phyloP scores from a whole-genome alignment of 2,888 invertebrate genomes.

The Phymatocera aterrima region DNA sequence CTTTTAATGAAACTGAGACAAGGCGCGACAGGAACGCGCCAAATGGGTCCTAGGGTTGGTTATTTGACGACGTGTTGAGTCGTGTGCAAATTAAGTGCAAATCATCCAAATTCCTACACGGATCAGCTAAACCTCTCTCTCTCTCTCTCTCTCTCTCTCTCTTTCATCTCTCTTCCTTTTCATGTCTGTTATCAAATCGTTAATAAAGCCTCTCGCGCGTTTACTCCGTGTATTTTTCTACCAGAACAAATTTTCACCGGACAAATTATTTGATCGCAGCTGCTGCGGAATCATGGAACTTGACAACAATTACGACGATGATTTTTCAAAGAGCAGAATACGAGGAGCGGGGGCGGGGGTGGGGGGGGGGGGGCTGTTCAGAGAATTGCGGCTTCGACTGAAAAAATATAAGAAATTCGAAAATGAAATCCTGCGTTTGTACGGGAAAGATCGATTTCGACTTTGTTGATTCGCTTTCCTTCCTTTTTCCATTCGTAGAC shows the following conservation, averaged over 20 bases:
- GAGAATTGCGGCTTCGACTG: no score
- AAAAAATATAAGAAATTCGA: no score
- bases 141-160: background rate
- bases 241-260: background rate
- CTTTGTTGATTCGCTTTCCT: no score
- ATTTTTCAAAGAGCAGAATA: background rate
- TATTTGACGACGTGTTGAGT: constrained; percentile 44
- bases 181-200: constrained; percentile 41
- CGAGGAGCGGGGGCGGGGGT: no score
- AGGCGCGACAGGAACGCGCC: constrained; percentile 44
- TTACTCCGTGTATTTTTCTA: background rate
- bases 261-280: background rate
- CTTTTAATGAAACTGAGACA: constrained; percentile 44
- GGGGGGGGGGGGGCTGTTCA: no score
- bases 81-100: constrained; percentile 42
- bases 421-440: no score
- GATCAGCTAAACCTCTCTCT: background rate
- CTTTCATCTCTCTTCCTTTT: background rate
- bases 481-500: background rate
- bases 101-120: constrained; percentile 44
- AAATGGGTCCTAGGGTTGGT: constrained; percentile 39
- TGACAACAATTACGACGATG: background rate
- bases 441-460: no score
- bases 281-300: background rate
- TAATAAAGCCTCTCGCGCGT: background rate